Percentiles rank a stretch among this genome's conserved stretches.
These are phyloP conservation scores for Pocillopora grandis DNA, from an alignment of 92 coral and sea anemone genomes.

Conservation along the genomic window DNA sequence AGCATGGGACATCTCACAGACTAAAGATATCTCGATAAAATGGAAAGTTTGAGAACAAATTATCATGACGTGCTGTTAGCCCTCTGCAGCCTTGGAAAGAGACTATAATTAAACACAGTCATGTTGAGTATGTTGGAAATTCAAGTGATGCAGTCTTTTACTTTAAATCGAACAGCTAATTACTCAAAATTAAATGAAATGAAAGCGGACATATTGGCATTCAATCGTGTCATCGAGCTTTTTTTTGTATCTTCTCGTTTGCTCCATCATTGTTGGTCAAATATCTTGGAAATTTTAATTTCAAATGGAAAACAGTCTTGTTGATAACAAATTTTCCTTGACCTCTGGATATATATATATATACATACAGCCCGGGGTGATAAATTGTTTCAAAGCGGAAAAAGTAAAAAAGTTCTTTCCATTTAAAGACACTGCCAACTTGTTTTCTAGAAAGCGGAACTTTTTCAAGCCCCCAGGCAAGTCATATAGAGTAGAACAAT, in stretches of 20 bases:
- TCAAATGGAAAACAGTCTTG: not conserved
- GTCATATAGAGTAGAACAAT: not conserved
- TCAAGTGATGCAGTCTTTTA: not conserved
- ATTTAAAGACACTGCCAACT: not conserved
- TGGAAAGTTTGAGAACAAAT: not conserved
- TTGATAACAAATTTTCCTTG: not conserved
- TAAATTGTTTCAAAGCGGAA: not conserved
- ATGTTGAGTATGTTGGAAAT: not conserved
- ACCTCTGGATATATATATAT: not conserved
- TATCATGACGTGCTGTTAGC: not conserved
- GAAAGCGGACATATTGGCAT: not conserved
- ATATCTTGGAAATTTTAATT: too few species aligned
- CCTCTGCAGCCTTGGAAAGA: not conserved
- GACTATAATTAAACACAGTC: not conserved
- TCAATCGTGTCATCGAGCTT: not conserved
- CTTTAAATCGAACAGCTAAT: not conserved
- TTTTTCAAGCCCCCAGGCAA: slow-evolving; percentile 21
- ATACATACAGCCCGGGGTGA: too few species aligned
- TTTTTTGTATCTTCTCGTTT: too few species aligned
- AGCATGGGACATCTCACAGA: not conserved
- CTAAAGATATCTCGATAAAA: not conserved
- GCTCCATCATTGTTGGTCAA: too few species aligned
- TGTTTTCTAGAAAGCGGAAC: slow-evolving; percentile 34
- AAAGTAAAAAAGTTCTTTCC: not conserved
- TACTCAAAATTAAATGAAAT: not conserved